Percentiles rank a stretch among this genome's conserved stretches.
These are phyloP conservation scores for Tricholaema leucomelas DNA, from an alignment of 2,113 vertebrate genomes.

Conservation along the genomic window DNA sequence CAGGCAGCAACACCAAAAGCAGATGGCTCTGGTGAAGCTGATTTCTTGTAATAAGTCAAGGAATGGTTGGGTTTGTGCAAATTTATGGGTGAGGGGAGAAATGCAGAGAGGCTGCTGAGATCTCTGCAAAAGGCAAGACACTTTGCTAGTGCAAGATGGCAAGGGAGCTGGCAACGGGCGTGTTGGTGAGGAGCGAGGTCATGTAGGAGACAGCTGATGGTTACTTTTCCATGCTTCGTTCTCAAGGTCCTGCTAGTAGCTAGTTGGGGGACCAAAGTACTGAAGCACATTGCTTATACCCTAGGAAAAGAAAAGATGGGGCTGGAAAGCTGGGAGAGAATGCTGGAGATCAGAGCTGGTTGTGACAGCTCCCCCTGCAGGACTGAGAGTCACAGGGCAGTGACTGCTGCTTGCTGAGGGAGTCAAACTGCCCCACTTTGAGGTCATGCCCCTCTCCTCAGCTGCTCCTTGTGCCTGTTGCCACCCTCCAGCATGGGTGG, in stretches of 20 bases:
- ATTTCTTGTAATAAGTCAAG: neutral
- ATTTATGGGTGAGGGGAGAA: neutral
- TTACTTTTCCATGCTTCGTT: neutral
- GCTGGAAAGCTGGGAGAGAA: neutral
- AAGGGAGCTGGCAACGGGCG: neutral
- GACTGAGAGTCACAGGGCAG: neutral
- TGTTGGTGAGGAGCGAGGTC: neutral
- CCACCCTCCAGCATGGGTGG: neutral
- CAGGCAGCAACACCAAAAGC: neutral
- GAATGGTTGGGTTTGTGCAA: neutral
- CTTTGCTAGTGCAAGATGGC: neutral
- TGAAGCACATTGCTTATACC: neutral
- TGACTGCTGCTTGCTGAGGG: neutral
- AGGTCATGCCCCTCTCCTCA: too few species aligned
- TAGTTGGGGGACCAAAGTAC: accelerated
- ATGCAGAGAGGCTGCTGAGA: neutral
- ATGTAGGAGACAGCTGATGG: neutral
- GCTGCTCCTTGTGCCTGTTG: neutral
- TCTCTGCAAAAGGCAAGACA: too few species aligned
- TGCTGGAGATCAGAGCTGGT: neutral
- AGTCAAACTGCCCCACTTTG: accelerated
- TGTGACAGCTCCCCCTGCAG: neutral
- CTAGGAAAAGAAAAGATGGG: neutral
- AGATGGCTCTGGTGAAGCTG: neutral
- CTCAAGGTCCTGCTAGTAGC: too few species aligned